Base-by-base conservation (phyloP, 2,888 invertebrate species). In the Cerceris ruficornis region DNA sequence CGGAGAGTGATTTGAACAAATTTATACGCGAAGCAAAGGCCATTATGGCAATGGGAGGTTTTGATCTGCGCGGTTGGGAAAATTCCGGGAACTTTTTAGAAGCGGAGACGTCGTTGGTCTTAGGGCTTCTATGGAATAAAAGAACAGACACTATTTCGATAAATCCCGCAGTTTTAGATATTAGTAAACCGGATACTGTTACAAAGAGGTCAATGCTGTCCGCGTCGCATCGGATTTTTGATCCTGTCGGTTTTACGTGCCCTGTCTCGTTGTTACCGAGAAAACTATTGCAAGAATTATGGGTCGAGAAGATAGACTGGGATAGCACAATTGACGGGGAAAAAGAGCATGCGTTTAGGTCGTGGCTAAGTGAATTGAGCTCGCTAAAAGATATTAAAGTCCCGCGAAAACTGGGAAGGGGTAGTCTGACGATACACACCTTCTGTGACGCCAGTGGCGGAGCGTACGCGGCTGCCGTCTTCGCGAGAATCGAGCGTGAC, bases 371-470 rank as follows among this genome's bases (percentile, higher is more conserved):
- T 6, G 67, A 83, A 46, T 71, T 88, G 15, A 42, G 54, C 8
- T 8, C 17, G 4, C 15, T 86, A 1, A 42, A 14, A 8, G 7
- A 13, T 28, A 70, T 90, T 7, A 60, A 79, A 50, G 77, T 87
- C 14, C 81, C 86, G 5, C 68, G 87, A 70, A 78, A 74, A 42
- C 28, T 76, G 8, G 77, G 57, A 0, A 39, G n/a, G n/a, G 75
- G 70, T 0, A 17, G 68, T 7, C 59, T 77, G n/a, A 77, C 81
- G 28, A 52, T 88, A 13, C 90, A 90, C 57, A 78, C 80, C 0
- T 90, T 90, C 72, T 75, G 76, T 28, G 28, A 28, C 28, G 28
- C 28, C 28, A 28, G 28, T 28, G 28, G 28, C 28, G 28, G 28
- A 28, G 28, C 28, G 28, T 28, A 28, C 28, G 28, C 28, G 28